Base-by-base conservation (phyloP, 2,888 invertebrate species). In the Drosophila prostipennis region DNA sequence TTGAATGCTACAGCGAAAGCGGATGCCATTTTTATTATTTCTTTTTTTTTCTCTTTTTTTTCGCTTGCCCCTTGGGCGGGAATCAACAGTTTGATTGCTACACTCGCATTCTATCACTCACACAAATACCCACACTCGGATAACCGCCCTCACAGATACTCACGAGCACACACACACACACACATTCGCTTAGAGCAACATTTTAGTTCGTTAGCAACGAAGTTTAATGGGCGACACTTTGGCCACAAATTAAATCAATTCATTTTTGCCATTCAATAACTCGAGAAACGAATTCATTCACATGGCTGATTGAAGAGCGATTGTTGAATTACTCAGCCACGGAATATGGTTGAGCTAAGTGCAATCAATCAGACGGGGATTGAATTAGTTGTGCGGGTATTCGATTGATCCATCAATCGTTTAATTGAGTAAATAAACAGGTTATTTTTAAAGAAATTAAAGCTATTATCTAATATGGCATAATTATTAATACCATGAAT, bases 1-100 rank as follows among this genome's bases (percentile, higher is more conserved):
- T 14, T 32, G 32, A 59, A 45, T 19, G 40, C 26, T 39, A 65
- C 65, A 52, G n/a, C 51, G 54, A 52, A 57, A 67, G 40, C 48
- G 72, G 45, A 48, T 71, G 55, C 51, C 36, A 64, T 75, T 76
- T 60, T 59, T 60, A 59, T 60, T 57, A 60, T 68, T 68, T 71
- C 59, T 53, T 34, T 13, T 39, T 56, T 36, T 14, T 6, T 23
- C n/a, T 19, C 11, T 36, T 43, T 52, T 59, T 32, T 51, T 39
- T 19, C 43, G 52, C 40, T 65, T 58, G 58, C 65, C 63, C 59
- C 80, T 77, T 80, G 59, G 67, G 67, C 55, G 53, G 69, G 70
- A 81, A 68, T 81, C 81, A 78, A 78, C 81, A 81, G 78, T 78
- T 78, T 80, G 78, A 80, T 70, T 80, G 78, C 79, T 59, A 67